These are phyloP conservation scores for Tiphia femorata DNA, from an alignment of 2,888 invertebrate species.

Conservation along the genomic window DNA sequence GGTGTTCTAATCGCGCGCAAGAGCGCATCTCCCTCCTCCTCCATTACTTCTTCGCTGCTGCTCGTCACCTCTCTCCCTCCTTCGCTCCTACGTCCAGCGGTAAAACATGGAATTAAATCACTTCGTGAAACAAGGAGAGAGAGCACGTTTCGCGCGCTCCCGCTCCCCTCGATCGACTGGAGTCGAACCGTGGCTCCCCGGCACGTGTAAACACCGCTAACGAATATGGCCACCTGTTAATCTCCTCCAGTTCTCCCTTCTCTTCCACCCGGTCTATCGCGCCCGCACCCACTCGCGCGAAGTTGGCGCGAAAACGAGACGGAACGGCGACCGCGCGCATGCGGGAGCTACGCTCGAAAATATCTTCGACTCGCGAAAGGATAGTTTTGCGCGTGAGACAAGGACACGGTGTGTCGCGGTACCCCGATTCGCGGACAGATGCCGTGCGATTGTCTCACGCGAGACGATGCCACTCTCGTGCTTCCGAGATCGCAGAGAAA, in stretches of 20 bases:
- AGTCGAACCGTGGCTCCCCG: slow-evolving; percentile 28
- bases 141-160: slow-evolving; percentile 7
- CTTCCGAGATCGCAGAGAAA: too few relatives aligned
- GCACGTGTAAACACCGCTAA: slow-evolving; percentile 48
- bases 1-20: too few relatives aligned
- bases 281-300: not conserved
- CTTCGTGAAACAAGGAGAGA: not conserved
- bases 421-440: too few relatives aligned
- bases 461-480: too few relatives aligned
- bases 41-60: not conserved
- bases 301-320: not conserved
- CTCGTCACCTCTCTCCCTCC: not conserved
- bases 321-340: too few relatives aligned
- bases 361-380: too few relatives aligned
- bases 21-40: too few relatives aligned
- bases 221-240: slow-evolving; percentile 48
- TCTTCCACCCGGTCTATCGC: not conserved
- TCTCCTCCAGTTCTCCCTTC: slow-evolving; percentile 16
- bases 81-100: not conserved
- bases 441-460: too few relatives aligned
- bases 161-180: slow-evolving; percentile 4
- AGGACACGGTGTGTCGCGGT: too few relatives aligned
- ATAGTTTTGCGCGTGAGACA: too few relatives aligned
- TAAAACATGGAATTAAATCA: not conserved
- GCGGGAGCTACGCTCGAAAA: too few relatives aligned